These are phyloP conservation scores for Chaenogobius annularis DNA, from an alignment of 2,113 vertebrate genomes.

Conservation along the genomic window DNA sequence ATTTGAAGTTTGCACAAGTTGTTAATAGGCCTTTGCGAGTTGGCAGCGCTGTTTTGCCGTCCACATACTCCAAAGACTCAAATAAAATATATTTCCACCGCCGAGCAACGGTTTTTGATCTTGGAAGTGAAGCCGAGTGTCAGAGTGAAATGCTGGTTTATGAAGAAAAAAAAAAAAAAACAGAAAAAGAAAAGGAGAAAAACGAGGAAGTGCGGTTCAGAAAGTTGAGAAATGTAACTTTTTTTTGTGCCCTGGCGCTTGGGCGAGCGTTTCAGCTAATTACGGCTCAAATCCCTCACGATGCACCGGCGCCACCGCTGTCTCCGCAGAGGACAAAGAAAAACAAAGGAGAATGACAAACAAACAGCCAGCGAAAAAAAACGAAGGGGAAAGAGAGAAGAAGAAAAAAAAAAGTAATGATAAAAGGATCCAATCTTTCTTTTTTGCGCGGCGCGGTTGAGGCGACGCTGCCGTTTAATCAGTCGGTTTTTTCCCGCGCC, in stretches of 20 bases:
- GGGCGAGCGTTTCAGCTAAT: slow-evolving; percentile 79
- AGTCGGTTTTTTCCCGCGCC: slow-evolving; percentile 68
- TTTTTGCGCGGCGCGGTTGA: slow-evolving; percentile 71
- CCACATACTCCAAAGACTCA: slow-evolving; percentile 67
- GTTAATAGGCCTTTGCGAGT: slow-evolving; percentile 68
- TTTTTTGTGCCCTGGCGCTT: slow-evolving; percentile 59
- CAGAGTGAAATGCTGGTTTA: slow-evolving; percentile 67
- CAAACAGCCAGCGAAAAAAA: slow-evolving; percentile 67
- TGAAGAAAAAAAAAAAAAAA: slow-evolving; percentile 12
- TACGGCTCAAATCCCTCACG: slow-evolving; percentile 74
- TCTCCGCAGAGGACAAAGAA: slow-evolving; percentile 76
- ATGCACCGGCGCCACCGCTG: slow-evolving; percentile 67
- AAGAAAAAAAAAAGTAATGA: slow-evolving; percentile 62
- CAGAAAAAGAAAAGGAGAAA: neutral
- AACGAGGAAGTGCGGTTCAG: slow-evolving; percentile 61
- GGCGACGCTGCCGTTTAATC: slow-evolving; percentile 78
- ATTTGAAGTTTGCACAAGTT: slow-evolving; percentile 70
- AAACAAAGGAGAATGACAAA: slow-evolving; percentile 79
- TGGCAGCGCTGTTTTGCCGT: slow-evolving; percentile 66
- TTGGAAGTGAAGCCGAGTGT: slow-evolving; percentile 73
- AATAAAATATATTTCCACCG: slow-evolving; percentile 68
- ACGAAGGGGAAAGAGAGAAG: slow-evolving; percentile 19
- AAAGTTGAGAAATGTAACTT: slow-evolving; percentile 74
- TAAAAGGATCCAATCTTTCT: slow-evolving; percentile 69
- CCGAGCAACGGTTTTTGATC: slow-evolving; percentile 76